These are phyloP conservation scores for Denticeps clupeoides DNA, from an alignment of 2,797 vertebrate genomes.

Conservation along the genomic window DNA sequence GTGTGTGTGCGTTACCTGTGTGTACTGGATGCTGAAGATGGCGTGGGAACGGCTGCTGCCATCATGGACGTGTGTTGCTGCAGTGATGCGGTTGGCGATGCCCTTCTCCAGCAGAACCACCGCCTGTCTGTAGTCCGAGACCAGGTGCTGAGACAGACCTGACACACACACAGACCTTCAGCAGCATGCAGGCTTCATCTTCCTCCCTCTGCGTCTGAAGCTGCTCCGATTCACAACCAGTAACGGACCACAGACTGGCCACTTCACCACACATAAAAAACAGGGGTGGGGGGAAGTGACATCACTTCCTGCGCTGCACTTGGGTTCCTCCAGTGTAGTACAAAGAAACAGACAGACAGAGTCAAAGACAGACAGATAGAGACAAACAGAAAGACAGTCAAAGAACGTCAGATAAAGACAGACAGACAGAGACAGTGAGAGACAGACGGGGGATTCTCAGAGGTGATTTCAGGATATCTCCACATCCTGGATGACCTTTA, in stretches of 20 bases:
- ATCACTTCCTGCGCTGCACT: too few species aligned
- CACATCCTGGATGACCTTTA: too few species aligned
- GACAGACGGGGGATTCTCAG: too few species aligned
- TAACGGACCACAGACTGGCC: too few species aligned
- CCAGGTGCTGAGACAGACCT: conserved; percentile 89
- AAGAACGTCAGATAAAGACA: neutral
- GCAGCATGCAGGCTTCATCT: neutral
- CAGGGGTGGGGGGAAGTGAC: too few species aligned
- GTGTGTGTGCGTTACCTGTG: conserved; percentile 65
- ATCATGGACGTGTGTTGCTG: conserved; percentile 90
- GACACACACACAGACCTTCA: conserved; percentile 9
- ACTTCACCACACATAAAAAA: too few species aligned
- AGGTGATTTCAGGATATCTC: too few species aligned
- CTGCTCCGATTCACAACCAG: too few species aligned
- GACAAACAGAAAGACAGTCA: neutral
- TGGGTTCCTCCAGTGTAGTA: too few species aligned
- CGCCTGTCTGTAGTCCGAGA: conserved; percentile 85
- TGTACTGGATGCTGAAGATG: conserved; percentile 94
- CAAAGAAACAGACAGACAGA: neutral
- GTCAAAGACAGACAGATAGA: neutral
- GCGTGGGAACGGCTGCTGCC: conserved; percentile 96
- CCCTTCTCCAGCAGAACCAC: conserved; percentile 84
- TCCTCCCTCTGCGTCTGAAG: neutral
- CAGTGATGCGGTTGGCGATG: conserved; percentile 92
- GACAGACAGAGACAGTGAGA: neutral